These are phyloP conservation scores for Rhinogobio ventralis DNA, from an alignment of 2,797 vertebrate species.

Conservation along the genomic window DNA sequence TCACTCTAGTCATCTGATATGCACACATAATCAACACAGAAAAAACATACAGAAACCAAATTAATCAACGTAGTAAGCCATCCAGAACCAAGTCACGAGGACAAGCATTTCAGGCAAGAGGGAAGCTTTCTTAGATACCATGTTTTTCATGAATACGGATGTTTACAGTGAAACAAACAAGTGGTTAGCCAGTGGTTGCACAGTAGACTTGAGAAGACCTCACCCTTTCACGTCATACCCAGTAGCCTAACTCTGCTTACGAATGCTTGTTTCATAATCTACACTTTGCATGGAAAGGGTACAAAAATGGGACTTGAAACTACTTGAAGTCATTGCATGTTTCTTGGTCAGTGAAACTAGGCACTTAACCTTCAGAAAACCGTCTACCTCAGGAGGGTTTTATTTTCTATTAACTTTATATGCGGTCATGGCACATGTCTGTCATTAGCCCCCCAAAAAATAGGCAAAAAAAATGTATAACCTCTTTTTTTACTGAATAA, in stretches of 20 bases:
- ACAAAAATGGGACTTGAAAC: not conserved
- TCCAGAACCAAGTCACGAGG: slow-evolving; percentile 90
- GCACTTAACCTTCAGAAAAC: not conserved
- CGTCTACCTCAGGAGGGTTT: not conserved
- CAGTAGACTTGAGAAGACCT: slow-evolving; percentile 12
- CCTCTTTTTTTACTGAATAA: too few relatives aligned
- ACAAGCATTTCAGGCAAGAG: slow-evolving; percentile 75
- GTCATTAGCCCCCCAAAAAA: not conserved
- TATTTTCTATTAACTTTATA: not conserved
- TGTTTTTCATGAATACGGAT: slow-evolving; percentile 51
- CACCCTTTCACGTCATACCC: slow-evolving; percentile 9
- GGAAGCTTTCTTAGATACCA: slow-evolving; percentile 67
- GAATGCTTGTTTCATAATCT: not conserved
- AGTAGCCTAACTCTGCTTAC: not conserved
- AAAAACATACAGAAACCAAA: slow-evolving; percentile 99
- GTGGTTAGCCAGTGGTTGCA: slow-evolving; percentile 37
- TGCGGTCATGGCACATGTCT: not conserved
- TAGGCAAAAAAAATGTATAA: not conserved
- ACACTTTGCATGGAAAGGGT: slow-evolving; percentile 6
- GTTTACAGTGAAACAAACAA: slow-evolving; percentile 19
- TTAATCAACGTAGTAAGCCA: slow-evolving; percentile 98
- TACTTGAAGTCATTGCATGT: not conserved
- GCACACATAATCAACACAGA: slow-evolving; percentile 99
- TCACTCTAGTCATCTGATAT: slow-evolving; percentile 99
- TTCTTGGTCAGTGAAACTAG: not conserved